Evolutionary conservation across 2,113 vertebrate species (phyloP).

Genomic region (Pseudonaja textilis): DNA sequence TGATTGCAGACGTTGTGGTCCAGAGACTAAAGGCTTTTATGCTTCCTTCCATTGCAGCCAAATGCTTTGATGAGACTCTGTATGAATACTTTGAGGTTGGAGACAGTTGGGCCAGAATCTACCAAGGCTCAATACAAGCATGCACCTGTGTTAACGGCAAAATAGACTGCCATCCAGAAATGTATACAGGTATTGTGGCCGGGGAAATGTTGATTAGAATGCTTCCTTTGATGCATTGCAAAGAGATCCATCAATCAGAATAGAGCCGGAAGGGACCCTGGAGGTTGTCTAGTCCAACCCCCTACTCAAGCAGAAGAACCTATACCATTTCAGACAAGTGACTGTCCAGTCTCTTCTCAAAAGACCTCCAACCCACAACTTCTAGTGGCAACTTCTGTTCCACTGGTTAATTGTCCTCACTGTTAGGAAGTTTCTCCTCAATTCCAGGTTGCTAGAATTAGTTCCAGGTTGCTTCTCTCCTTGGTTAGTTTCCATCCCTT

Average conservation of each 20-base stretch:
- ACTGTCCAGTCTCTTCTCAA: too few species aligned
- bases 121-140: conserved; percentile 75
- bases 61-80: conserved; percentile 85
- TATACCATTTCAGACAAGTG: too few species aligned
- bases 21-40: neutral
- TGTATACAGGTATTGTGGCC: conserved; percentile 74
- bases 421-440: neutral
- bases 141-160: conserved; percentile 73
- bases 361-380: neutral
- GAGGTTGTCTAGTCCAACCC: neutral
- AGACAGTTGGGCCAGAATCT: conserved; percentile 82
- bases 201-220: neutral
- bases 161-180: conserved; percentile 61
- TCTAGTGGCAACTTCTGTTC: neutral
- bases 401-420: neutral
- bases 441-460: neutral
- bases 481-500: too few species aligned
- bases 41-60: conserved; percentile 69
- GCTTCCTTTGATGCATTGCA: neutral
- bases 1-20: neutral
- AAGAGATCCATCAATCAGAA: neutral
- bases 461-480: neutral
- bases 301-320: too few species aligned
- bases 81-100: conserved; percentile 78
- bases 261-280: neutral